Conservation (phyloP, 92 coral and sea anemone genomes). For the Virgularia gustaviana region DNA sequence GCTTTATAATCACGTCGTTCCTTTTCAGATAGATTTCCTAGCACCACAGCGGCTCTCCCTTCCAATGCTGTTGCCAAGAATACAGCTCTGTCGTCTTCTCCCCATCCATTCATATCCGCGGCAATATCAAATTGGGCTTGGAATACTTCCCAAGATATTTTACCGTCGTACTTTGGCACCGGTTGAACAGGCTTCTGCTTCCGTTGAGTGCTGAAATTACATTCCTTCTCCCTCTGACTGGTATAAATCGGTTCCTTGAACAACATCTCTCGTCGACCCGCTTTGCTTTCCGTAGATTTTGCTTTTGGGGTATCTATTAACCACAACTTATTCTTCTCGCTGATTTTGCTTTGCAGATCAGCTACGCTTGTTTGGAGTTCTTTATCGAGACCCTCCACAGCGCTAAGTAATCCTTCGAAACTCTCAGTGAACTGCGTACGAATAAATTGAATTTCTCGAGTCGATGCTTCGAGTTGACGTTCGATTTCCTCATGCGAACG, state of each 20-base stretch:
- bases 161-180: constrained; percentile 3
- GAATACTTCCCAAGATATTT: constrained; percentile 17
- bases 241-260: no score
- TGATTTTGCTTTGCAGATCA: constrained; percentile 5
- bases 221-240: no score
- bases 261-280: not conserved
- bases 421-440: constrained; percentile 4
- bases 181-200: constrained; percentile 26
- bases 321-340: not conserved
- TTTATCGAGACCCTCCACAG: constrained; percentile 6
- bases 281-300: not conserved
- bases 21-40: not conserved
- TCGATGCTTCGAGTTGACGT: not conserved
- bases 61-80: constrained; percentile 8
- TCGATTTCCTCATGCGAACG: constrained; percentile 1
- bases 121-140: constrained; percentile 8
- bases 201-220: not conserved
- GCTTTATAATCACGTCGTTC: not conserved
- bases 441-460: not conserved
- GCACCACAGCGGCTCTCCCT: constrained; percentile 11
- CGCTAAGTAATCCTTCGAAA: not conserved
- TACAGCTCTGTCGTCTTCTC: constrained; percentile 17
- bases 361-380: not conserved
- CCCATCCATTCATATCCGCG: constrained; percentile 7
- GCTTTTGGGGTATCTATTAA: constrained; percentile 2